Evolutionary conservation across 2,113 vertebrate genomes (phyloP).

Genomic region (Lepisosteus osseus): DNA sequence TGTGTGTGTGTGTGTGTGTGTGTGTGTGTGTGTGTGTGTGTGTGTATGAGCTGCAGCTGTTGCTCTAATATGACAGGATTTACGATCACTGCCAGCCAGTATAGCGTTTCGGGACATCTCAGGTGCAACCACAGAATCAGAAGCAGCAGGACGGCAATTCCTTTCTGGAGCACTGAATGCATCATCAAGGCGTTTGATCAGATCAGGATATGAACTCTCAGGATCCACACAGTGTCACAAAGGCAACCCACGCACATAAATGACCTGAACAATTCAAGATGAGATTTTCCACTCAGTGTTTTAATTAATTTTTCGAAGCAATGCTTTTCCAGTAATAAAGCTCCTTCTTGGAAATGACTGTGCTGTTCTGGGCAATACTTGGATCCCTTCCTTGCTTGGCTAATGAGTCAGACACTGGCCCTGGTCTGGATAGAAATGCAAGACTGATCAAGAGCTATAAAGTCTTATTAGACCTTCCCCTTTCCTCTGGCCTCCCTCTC

Average conservation of each 20-base stretch:
- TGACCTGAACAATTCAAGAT: neutral
- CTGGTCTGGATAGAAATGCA: neutral
- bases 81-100: too few relatives aligned
- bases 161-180: neutral
- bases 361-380: neutral
- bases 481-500: neutral
- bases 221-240: too few relatives aligned
- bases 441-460: neutral
- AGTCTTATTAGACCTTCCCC: neutral
- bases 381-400: neutral
- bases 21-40: too few relatives aligned
- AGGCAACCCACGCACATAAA: too few relatives aligned
- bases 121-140: too few relatives aligned
- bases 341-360: neutral
- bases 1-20: too few relatives aligned
- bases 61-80: neutral
- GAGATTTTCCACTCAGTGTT: neutral
- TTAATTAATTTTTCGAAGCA: neutral
- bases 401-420: neutral
- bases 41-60: neutral
- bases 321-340: conserved; percentile 8
- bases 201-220: too few relatives aligned
- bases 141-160: neutral
- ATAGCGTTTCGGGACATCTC: too few relatives aligned
- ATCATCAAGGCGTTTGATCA: neutral